phyloP scores from a whole-genome alignment of 2,113 vertebrate species.

The Panurus biarmicus region DNA sequence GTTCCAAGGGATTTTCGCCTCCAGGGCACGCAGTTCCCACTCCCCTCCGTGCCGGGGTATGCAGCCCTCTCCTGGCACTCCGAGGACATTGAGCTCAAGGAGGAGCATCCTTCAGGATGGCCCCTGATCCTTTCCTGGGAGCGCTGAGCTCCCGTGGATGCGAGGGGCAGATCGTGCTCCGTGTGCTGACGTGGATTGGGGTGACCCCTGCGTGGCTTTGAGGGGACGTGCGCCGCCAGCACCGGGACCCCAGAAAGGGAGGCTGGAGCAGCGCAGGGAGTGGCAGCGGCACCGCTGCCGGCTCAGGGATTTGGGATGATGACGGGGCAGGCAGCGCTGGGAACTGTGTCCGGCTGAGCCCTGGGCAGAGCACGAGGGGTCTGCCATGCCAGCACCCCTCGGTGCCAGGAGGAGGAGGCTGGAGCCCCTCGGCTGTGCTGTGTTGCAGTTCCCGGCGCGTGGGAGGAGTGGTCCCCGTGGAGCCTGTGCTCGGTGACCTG shows the following conservation, averaged over 20 bases:
- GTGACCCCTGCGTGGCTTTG: fast-evolving
- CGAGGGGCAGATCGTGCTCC: fast-evolving
- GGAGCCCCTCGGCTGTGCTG: slow-evolving; percentile 56
- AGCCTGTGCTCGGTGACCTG: slow-evolving; percentile 95
- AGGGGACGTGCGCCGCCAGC: fast-evolving
- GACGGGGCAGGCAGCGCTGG: fast-evolving
- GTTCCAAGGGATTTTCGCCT: neutral
- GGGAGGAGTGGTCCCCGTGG: slow-evolving; percentile 93
- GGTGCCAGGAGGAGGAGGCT: neutral
- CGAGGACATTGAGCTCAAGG: fast-evolving
- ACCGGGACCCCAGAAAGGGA: neutral
- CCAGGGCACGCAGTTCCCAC: fast-evolving
- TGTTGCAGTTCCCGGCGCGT: slow-evolving; percentile 88
- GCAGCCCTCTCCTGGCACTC: neutral
- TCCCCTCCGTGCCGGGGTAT: fast-evolving
- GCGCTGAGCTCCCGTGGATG: neutral
- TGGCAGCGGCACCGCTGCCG: fast-evolving
- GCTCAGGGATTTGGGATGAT: neutral
- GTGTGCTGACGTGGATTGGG: fast-evolving
- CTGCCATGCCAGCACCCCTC: neutral
- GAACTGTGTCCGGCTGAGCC: fast-evolving
- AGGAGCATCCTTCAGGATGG: neutral
- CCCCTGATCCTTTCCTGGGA: neutral
- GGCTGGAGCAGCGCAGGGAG: neutral
- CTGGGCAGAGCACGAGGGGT: neutral